These are phyloP conservation scores for Menidia menidia DNA, from an alignment of 2,797 vertebrate species.

Conservation along the genomic window DNA sequence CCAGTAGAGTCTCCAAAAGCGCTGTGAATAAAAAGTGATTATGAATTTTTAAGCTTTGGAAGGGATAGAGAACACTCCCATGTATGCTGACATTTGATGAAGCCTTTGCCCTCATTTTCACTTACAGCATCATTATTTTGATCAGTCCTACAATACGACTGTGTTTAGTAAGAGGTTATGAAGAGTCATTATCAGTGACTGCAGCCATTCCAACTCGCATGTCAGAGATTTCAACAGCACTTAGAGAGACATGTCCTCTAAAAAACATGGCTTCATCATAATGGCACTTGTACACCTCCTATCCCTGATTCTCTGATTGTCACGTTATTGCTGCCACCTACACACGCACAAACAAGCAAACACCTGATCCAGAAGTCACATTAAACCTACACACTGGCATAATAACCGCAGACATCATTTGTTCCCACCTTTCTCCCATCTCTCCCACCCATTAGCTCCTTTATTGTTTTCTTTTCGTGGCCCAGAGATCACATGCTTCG, in stretches of 20 bases:
- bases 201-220: conserved; percentile 14
- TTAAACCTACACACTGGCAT: conserved; percentile 54
- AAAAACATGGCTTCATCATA: conserved; percentile 15
- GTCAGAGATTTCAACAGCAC: conserved; percentile 3
- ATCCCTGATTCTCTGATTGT: conserved; percentile 34
- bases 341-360: conserved; percentile 37
- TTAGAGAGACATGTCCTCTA: neutral
- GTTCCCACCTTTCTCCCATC: conserved; percentile 29
- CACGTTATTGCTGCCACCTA: conserved; percentile 48
- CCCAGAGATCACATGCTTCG: conserved; percentile 8
- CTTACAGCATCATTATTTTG: no score
- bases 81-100: neutral
- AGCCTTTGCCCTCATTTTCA: neutral
- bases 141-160: no score
- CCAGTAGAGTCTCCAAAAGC: no score
- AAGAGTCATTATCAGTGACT: conserved; percentile 7
- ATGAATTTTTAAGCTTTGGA: neutral
- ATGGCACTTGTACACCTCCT: conserved; percentile 9
- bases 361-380: conserved; percentile 51
- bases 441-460: conserved; percentile 31
- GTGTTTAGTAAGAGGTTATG: no score
- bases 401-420: conserved; percentile 51
- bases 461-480: conserved; percentile 18
- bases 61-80: neutral
- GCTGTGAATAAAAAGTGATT: no score